Percentiles rank a stretch among this genome's conserved stretches.
Conservation (phyloP, 2,888 invertebrate species). For the Platycheirus albimanus region DNA sequence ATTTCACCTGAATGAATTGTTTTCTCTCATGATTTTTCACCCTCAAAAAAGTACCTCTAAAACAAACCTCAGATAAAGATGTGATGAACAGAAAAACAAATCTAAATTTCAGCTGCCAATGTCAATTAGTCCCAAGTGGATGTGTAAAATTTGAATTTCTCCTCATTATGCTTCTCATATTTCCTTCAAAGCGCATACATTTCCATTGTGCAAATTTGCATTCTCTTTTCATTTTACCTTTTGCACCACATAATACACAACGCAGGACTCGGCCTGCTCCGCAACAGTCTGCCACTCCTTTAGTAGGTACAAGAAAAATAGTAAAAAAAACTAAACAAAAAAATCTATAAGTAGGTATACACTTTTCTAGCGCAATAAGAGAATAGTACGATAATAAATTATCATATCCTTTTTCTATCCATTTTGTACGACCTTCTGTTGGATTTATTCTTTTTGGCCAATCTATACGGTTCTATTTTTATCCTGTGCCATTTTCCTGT, state of each 20-base stretch:
- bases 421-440: slow-evolving; percentile 60
- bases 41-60: neutral
- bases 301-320: slow-evolving; percentile 7
- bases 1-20: slow-evolving; percentile 13
- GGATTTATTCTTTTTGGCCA: slow-evolving; percentile 55
- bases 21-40: neutral
- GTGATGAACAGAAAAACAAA: neutral
- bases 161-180: slow-evolving; percentile 56
- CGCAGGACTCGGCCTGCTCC: slow-evolving; percentile 17
- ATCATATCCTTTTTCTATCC: slow-evolving; percentile 61
- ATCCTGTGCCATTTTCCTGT: slow-evolving; percentile 12
- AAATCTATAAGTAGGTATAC: neutral
- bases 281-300: slow-evolving; percentile 70
- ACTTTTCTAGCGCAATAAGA: slow-evolving; percentile 36
- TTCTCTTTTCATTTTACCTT: slow-evolving; percentile 43
- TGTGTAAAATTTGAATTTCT: slow-evolving; percentile 50
- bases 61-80: neutral
- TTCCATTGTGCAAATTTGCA: slow-evolving; percentile 57
- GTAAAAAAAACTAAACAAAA: slow-evolving; percentile 3
- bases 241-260: slow-evolving; percentile 9
- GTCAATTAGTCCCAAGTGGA: slow-evolving; percentile 63
- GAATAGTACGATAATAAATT: slow-evolving; percentile 71
- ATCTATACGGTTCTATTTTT: slow-evolving; percentile 35
- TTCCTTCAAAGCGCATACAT: slow-evolving; percentile 41
- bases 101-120: slow-evolving; percentile 62